Evolutionary conservation across 2,113 vertebrate genomes (phyloP), one percentile per base, ranked within the genome.

Genomic region (Fregata magnificens): DNA sequence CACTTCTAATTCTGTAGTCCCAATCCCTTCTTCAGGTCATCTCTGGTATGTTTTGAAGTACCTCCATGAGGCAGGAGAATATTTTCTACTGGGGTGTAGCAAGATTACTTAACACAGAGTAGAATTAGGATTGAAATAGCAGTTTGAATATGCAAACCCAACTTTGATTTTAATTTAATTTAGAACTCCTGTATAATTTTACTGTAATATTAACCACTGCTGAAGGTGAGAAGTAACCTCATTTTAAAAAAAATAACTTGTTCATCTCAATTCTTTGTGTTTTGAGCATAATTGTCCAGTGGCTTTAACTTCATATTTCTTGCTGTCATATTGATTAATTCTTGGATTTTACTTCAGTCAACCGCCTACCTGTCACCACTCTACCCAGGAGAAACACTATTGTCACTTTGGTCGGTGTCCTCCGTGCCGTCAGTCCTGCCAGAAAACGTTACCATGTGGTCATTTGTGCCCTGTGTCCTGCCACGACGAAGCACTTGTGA

Each of bases 351-450:
- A 22, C 86, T 97, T 93, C 92, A 99, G 99, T 93, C 98, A 53
- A 24, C 98, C 98, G 28, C 93, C 99, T 40, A 98, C 98, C 24
- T 99, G 99, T 87, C 99, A 99, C 95, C 99, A 99, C 93, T 21
- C 97, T 69, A 97, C 93, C 80, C 98, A 97, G 93, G 98, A 99
- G 96, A 98, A 97, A 70, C 99, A 99, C 97, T 98, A 98, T 4
- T 99, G 99, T 96, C 99, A 99, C 93, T 98, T 98, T 63, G 99
- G 98, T 50, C 65, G 94, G 10, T 99, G 99, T 94, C 99, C 99
- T 80, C 97, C 98, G 0, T 99, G 99, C 92, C 98, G 82, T 72
- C 99, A 99, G 63, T 56, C 97, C 82, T 99, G 99, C 94, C 97
- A 98, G 88, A 98, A 98, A 72, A 61, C 82, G 4, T 96, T 99